phyloP scores from a whole-genome alignment of 1,140 invertebrate species.

The Solen grandis region DNA sequence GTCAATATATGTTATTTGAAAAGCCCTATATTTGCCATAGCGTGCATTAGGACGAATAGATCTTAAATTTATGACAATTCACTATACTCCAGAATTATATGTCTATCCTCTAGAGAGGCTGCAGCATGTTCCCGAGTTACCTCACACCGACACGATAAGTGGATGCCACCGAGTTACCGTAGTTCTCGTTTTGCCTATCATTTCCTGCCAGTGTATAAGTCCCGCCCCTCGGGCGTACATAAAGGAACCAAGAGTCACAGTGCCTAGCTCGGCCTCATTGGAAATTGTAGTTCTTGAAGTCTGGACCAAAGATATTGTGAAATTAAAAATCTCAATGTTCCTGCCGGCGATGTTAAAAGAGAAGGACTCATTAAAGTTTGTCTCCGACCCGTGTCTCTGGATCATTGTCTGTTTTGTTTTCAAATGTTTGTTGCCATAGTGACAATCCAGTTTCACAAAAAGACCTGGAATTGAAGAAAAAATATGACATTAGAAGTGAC shows the following conservation, averaged over 20 bases:
- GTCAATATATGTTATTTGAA: too few species aligned
- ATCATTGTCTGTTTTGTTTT: constrained; percentile 76
- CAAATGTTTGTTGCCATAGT: constrained; percentile 73
- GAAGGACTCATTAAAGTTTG: constrained; percentile 77
- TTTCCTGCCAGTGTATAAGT: constrained; percentile 80
- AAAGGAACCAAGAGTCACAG: constrained; percentile 76
- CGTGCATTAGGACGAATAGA: too few species aligned
- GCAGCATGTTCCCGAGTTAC: too few species aligned
- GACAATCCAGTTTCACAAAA: constrained; percentile 74
- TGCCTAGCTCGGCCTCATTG: constrained; percentile 71
- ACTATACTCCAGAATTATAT: too few species aligned
- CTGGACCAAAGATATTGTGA: constrained; percentile 71
- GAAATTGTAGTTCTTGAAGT: constrained; percentile 42
- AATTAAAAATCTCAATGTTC: constrained; percentile 75
- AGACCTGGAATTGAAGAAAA: constrained; percentile 66
- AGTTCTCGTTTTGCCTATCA: constrained; percentile 71
- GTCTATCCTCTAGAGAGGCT: too few species aligned
- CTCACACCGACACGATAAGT: constrained; percentile 46
- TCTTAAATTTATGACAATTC: too few species aligned
- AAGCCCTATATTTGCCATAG: too few species aligned
- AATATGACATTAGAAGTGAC: too few species aligned
- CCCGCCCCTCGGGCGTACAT: constrained; percentile 79
- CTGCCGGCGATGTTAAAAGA: constrained; percentile 74
- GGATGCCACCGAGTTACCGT: constrained; percentile 70
- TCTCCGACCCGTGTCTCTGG: constrained; percentile 60